Percentiles rank a stretch among this genome's conserved stretches.
These are phyloP conservation scores for Achroia grisella DNA, from an alignment of 1,140 invertebrate species.

Conservation along the genomic window DNA sequence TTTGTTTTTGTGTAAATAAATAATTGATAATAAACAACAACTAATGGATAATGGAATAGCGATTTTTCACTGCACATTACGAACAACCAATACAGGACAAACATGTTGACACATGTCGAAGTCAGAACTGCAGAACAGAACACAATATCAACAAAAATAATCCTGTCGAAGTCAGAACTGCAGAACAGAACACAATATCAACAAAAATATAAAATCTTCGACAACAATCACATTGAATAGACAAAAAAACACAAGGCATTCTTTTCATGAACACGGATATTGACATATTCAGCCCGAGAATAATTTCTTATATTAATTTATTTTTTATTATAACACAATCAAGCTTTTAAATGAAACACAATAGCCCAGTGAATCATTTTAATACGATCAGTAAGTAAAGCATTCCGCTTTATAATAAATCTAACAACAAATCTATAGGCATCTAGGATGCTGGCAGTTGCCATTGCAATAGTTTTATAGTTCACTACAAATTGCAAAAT, in stretches of 20 bases:
- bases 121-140: too few species aligned
- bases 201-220: constrained; percentile 16
- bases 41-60: constrained; percentile 48
- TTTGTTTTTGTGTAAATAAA: constrained; percentile 46
- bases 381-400: constrained; percentile 26
- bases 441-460: constrained; percentile 39
- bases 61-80: constrained; percentile 54
- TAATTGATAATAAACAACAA: constrained; percentile 25
- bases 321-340: constrained; percentile 42
- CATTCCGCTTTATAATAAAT: constrained; percentile 19
- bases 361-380: constrained; percentile 61
- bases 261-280: constrained; percentile 49
- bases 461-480: constrained; percentile 59
- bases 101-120: constrained; percentile 10
- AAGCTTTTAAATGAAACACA: constrained; percentile 39
- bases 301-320: constrained; percentile 32
- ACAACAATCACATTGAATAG: constrained; percentile 25
- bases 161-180: too few species aligned
- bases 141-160: too few species aligned
- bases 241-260: constrained; percentile 56
- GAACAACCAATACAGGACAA: constrained; percentile 21
- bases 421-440: constrained; percentile 23
- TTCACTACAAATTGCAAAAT: constrained; percentile 33
- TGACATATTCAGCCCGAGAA: constrained; percentile 54
- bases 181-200: too few species aligned